Evolutionary conservation across 2,113 vertebrate genomes (phyloP).

Genomic region (Megalops atlanticus): DNA sequence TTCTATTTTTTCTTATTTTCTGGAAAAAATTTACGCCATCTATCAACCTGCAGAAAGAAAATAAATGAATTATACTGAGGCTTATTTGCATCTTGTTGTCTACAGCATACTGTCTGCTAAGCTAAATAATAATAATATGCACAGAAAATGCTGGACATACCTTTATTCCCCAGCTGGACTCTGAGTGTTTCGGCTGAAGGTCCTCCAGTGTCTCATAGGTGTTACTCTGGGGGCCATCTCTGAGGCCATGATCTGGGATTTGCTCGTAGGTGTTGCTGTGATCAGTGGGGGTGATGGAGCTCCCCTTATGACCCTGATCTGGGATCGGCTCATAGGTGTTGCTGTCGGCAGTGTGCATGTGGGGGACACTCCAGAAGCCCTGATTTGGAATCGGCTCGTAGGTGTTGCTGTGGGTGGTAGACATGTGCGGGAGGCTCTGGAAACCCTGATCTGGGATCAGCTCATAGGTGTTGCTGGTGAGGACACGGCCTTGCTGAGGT

Average conservation of each 20-base stretch:
- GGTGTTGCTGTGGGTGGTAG: conserved; percentile 42
- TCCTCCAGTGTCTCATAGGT: conserved; percentile 49
- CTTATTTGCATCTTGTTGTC: background rate
- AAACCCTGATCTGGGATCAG: background rate
- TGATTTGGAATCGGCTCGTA: conserved; percentile 57
- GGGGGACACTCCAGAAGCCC: conserved; percentile 33
- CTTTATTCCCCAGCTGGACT: conserved; percentile 50
- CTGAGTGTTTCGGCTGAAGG: conserved; percentile 48
- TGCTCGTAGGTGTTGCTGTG: conserved; percentile 58
- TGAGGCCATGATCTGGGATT: conserved; percentile 40
- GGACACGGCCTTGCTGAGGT: background rate
- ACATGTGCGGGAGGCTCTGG: background rate
- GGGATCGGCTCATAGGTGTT: conserved; percentile 50
- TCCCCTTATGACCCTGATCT: background rate
- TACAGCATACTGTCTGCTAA: no score
- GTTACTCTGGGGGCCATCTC: conserved; percentile 33
- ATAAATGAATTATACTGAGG: conserved; percentile 1
- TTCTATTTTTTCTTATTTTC: conserved; percentile 62
- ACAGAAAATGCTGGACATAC: conserved; percentile 33
- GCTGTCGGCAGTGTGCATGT: conserved; percentile 11
- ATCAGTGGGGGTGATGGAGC: background rate
- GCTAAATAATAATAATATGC: no score
- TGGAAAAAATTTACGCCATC: conserved; percentile 68
- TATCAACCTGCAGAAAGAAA: conserved; percentile 68
- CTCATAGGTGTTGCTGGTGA: conserved; percentile 51